phyloP scores from a whole-genome alignment of 1,140 invertebrate genomes.

The Andricus grossulariae region DNA sequence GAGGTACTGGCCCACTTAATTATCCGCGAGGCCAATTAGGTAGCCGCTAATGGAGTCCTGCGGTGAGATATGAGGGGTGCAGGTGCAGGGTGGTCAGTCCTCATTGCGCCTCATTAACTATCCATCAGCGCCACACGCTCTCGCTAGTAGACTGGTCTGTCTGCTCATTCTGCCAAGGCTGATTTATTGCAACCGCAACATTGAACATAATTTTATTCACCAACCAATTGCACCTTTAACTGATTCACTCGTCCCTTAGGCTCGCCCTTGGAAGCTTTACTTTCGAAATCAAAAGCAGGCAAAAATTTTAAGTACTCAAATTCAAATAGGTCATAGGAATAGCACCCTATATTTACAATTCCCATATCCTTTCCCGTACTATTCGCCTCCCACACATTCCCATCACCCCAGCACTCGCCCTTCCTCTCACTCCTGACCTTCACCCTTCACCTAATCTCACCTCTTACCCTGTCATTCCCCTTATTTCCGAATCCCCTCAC shows the following conservation, averaged over 20 bases:
- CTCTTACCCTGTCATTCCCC: too few relatives aligned
- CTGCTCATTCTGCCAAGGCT: slow-evolving; percentile 34
- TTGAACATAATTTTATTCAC: slow-evolving; percentile 43
- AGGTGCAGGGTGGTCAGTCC: slow-evolving; percentile 41
- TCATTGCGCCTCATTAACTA: slow-evolving; percentile 55
- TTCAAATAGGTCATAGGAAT: too few relatives aligned
- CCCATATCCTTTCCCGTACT: too few relatives aligned
- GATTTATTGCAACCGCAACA: slow-evolving; percentile 43
- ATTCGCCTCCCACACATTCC: too few relatives aligned
- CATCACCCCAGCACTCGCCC: too few relatives aligned
- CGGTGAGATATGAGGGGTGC: slow-evolving; percentile 49
- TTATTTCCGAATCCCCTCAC: too few relatives aligned
- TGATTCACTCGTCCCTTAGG: slow-evolving; percentile 27
- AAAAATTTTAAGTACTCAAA: too few relatives aligned
- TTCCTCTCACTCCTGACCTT: too few relatives aligned
- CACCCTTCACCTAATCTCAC: too few relatives aligned
- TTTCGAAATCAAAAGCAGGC: too few relatives aligned
- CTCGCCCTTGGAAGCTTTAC: neutral
- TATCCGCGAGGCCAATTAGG: slow-evolving; percentile 55
- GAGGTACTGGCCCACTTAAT: slow-evolving; percentile 51
- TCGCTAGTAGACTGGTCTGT: neutral
- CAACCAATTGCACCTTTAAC: slow-evolving; percentile 24
- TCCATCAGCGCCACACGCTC: slow-evolving; percentile 52
- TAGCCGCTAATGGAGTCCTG: slow-evolving; percentile 53
- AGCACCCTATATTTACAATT: too few relatives aligned